A percentile compares a stretch with the other conserved stretches of the same genome.
These are phyloP conservation scores for Orius laevigatus DNA, from an alignment of 1,140 invertebrate genomes.

Conservation along the genomic window DNA sequence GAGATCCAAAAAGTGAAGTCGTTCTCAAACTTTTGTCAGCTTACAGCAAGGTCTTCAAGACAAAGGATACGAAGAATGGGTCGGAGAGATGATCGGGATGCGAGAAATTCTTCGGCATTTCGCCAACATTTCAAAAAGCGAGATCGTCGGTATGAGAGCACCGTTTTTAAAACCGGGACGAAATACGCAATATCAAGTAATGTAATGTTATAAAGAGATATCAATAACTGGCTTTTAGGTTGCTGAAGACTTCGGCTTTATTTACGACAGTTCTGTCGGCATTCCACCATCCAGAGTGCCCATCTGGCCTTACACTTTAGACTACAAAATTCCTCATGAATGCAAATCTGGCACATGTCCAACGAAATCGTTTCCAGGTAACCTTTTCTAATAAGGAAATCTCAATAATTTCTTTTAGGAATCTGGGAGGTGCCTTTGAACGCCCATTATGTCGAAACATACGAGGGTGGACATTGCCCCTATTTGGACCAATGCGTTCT, in stretches of 20 bases:
- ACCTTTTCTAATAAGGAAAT: conserved; percentile 17
- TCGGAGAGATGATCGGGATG: conserved; percentile 86
- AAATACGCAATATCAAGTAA: conserved; percentile 79
- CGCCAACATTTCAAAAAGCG: conserved; percentile 60
- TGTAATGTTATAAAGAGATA: conserved; percentile 7
- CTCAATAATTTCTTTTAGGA: conserved; percentile 10
- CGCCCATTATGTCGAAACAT: conserved; percentile 73
- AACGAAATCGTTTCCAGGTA: conserved; percentile 74
- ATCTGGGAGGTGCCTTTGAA: conserved; percentile 91
- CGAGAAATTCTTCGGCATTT: conserved; percentile 69
- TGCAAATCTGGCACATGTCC: conserved; percentile 84
- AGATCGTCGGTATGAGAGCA: conserved; percentile 74
- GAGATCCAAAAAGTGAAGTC: not conserved
- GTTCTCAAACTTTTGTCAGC: conserved; percentile 21
- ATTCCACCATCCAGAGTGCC: conserved; percentile 65
- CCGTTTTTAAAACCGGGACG: conserved; percentile 80
- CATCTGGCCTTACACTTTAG: conserved; percentile 89
- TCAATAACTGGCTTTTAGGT: conserved; percentile 33
- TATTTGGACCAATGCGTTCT: conserved; percentile 87
- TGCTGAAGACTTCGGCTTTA: conserved; percentile 76
- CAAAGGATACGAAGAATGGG: conserved; percentile 80
- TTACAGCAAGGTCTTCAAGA: conserved; percentile 67
- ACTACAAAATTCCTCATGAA: conserved; percentile 80
- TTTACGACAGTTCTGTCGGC: conserved; percentile 80
- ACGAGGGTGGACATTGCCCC: conserved; percentile 80